These are phyloP conservation scores for Sebastes alutus DNA, from an alignment of 2,797 vertebrate species.

Conservation along the genomic window DNA sequence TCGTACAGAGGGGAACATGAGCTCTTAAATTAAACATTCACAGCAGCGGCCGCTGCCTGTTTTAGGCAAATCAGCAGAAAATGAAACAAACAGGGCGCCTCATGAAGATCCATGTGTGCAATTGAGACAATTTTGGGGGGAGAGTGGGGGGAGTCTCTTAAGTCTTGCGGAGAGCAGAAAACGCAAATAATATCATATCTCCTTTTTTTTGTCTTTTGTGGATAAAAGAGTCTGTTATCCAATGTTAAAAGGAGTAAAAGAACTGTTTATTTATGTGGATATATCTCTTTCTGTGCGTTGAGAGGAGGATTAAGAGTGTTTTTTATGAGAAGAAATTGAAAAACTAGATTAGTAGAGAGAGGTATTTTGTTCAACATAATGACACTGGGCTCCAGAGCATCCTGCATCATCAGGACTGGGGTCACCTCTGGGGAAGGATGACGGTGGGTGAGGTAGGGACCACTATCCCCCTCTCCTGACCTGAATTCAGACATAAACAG, in stretches of 20 bases:
- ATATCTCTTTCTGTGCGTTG: not conserved
- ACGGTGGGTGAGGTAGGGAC: conserved; percentile 41
- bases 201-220: conserved; percentile 4
- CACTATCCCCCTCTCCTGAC: conserved; percentile 69
- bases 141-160: not conserved
- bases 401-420: conserved; percentile 38
- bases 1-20: conserved; percentile 48
- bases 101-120: conserved; percentile 48
- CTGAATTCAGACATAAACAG: conserved; percentile 81
- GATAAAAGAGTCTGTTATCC: conserved; percentile 5
- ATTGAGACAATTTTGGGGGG: conserved; percentile 38
- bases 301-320: not conserved
- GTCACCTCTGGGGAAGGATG: conserved; percentile 51
- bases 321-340: not conserved
- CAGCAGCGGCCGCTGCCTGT: conserved; percentile 49
- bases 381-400: conserved; percentile 7
- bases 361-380: not conserved
- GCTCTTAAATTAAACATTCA: conserved; percentile 75
- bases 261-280: not conserved
- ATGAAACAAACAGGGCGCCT: conserved; percentile 55
- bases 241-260: not conserved
- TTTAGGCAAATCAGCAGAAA: conserved; percentile 71
- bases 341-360: not conserved
- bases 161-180: conserved; percentile 17
- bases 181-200: conserved; percentile 12